Conservation (phyloP, 1,140 invertebrate species). For the Papilio aristodemus region DNA sequence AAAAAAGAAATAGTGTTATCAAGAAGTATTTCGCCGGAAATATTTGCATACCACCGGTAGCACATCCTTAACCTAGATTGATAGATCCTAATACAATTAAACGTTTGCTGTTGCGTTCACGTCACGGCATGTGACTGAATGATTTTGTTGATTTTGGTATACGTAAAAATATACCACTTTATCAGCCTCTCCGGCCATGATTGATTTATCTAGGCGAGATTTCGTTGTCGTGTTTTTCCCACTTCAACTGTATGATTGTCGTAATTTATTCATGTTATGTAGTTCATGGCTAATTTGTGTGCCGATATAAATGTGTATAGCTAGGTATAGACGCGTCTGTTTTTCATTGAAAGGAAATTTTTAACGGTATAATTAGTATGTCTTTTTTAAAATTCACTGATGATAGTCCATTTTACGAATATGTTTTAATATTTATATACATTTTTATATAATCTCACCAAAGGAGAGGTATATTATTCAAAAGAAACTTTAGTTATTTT, state of each 20-base stretch:
- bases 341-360: background rate
- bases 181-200: constrained; percentile 56
- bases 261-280: constrained; percentile 31
- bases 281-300: constrained; percentile 29
- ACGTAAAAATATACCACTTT: constrained; percentile 48
- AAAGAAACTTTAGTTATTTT: too few relatives aligned
- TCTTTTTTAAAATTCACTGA: background rate
- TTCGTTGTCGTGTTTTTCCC: constrained; percentile 48
- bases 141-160: constrained; percentile 44
- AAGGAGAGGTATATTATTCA: too few relatives aligned
- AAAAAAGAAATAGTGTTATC: constrained; percentile 36
- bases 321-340: background rate
- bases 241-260: constrained; percentile 18
- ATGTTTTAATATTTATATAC: background rate
- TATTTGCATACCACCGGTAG: constrained; percentile 41
- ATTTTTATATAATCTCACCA: too few relatives aligned
- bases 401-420: too few relatives aligned
- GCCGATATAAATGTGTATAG: constrained; percentile 7
- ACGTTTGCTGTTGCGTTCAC: constrained; percentile 53
- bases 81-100: constrained; percentile 58
- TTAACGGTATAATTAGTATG: background rate
- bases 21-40: constrained; percentile 33
- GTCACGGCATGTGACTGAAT: constrained; percentile 63
- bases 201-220: constrained; percentile 66
- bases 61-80: constrained; percentile 64